Percentiles rank a stretch among this genome's conserved stretches.
Evolutionary conservation across 2,797 vertebrate genomes (phyloP).

Genomic region (Alosa sapidissima): DNA sequence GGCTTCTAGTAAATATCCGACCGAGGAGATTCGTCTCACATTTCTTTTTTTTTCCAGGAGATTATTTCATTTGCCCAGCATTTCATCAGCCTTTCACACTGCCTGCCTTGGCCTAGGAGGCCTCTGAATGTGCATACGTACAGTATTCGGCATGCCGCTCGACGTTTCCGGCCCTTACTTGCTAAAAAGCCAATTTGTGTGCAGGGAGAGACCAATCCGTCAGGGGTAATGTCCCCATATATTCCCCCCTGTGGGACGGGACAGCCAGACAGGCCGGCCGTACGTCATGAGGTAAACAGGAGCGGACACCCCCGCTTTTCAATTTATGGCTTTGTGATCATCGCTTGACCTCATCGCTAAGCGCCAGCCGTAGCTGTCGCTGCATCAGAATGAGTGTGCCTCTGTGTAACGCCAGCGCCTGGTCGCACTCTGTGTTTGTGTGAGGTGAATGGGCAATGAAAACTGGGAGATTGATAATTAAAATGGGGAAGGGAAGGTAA

Average conservation of each 20-base stretch:
- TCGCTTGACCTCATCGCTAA: constrained; percentile 66
- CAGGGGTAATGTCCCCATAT: constrained; percentile 57
- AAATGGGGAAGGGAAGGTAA: constrained; percentile 43
- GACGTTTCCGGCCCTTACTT: not conserved
- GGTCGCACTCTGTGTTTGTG: not conserved
- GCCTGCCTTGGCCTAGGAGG: not conserved
- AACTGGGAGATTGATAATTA: constrained; percentile 28
- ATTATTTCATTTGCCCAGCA: not conserved
- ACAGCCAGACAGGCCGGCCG: constrained; percentile 50
- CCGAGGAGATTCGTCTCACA: not conserved
- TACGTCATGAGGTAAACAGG: constrained; percentile 64
- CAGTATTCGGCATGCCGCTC: not conserved
- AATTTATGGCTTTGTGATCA: constrained; percentile 63
- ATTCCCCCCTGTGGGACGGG: constrained; percentile 51
- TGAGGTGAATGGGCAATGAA: not conserved
- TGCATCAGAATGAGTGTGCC: constrained; percentile 57
- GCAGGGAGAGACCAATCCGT: constrained; percentile 55
- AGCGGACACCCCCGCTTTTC: constrained; percentile 48
- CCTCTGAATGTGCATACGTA: not conserved
- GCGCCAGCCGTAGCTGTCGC: constrained; percentile 45
- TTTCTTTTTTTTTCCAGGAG: not conserved
- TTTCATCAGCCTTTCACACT: not conserved
- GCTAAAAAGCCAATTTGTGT: not conserved
- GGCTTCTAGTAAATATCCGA: not conserved
- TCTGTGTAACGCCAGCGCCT: not conserved